phyloP scores from a whole-genome alignment of 92 coral and sea anemone genomes.

The Hydrozoanthus gracilis region DNA sequence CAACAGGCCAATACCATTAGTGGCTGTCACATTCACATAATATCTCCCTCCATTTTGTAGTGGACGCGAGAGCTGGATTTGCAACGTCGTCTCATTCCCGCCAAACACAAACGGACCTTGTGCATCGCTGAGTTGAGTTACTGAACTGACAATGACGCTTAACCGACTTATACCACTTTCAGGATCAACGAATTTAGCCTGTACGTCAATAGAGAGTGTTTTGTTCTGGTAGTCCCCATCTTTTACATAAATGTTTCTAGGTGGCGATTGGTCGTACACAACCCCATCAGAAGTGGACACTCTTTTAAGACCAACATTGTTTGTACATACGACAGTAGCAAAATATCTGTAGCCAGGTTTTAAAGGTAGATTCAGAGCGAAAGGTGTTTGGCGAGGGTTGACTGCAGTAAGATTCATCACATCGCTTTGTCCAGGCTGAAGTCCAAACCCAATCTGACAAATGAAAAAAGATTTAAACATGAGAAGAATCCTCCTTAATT shows the following conservation, averaged over 20 bases:
- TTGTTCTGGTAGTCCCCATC: constrained; percentile 79
- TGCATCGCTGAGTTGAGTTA: constrained; percentile 17
- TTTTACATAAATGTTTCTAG: constrained; percentile 53
- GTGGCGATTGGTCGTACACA: constrained; percentile 83
- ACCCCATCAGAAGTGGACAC: constrained; percentile 77
- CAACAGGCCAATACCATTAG: constrained; percentile 77
- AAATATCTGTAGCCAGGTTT: constrained; percentile 81
- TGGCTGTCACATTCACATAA: constrained; percentile 75
- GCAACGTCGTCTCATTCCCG: constrained; percentile 56
- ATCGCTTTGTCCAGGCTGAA: constrained; percentile 85
- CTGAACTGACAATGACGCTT: not conserved
- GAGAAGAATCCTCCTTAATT: not conserved
- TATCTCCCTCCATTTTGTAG: constrained; percentile 71
- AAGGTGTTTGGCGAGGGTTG: constrained; percentile 54
- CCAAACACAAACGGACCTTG: constrained; percentile 73
- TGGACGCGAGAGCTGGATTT: constrained; percentile 49
- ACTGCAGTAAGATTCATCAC: constrained; percentile 66
- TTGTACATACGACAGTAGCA: constrained; percentile 87
- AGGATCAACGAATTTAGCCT: constrained; percentile 79
- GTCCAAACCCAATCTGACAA: constrained; percentile 75
- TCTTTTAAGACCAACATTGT: constrained; percentile 80
- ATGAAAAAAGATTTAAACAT: not conserved
- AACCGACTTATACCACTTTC: constrained; percentile 74
- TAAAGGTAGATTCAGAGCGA: constrained; percentile 41
- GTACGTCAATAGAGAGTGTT: constrained; percentile 52